Evolutionary conservation across 1,140 invertebrate species (phyloP).

Genomic region (Pissodes strobi): DNA sequence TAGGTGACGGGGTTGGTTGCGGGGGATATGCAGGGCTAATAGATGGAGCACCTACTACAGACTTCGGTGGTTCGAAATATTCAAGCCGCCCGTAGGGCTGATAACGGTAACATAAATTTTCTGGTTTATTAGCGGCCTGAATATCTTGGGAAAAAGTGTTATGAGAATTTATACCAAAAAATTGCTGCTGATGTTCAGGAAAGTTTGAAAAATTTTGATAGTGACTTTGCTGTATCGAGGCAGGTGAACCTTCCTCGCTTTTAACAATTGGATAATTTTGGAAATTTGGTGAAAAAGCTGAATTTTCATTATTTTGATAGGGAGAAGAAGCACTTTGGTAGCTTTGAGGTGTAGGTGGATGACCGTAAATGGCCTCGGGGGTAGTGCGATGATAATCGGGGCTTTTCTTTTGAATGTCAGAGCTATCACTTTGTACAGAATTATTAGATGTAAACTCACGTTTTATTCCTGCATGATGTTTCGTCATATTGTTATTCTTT

Average conservation of each 20-base stretch:
- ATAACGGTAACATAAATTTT: constrained; percentile 51
- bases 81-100: constrained; percentile 47
- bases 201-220: constrained; percentile 32
- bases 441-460: constrained; percentile 54
- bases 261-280: constrained; percentile 46
- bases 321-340: constrained; percentile 64
- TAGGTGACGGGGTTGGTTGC: constrained; percentile 65
- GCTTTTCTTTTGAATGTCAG: constrained; percentile 63
- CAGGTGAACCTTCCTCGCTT: constrained; percentile 51
- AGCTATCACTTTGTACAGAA: constrained; percentile 64
- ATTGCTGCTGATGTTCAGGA: constrained; percentile 37
- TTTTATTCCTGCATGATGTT: constrained; percentile 58
- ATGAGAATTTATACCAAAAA: constrained; percentile 11
- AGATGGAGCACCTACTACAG: constrained; percentile 64
- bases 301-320: constrained; percentile 63
- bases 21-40: constrained; percentile 67
- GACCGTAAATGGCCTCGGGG: constrained; percentile 62
- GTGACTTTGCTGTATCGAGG: constrained; percentile 27
- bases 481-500: constrained; percentile 70
- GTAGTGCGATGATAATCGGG: constrained; percentile 62
- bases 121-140: constrained; percentile 54
- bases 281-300: constrained; percentile 60
- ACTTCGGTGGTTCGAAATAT: constrained; percentile 49
- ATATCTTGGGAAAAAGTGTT: constrained; percentile 47
- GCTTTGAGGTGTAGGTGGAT: constrained; percentile 64